A percentile compares a stretch with the other conserved stretches of the same genome.
phyloP scores from a whole-genome alignment of 2,888 invertebrate species.

The Plebejus argus region DNA sequence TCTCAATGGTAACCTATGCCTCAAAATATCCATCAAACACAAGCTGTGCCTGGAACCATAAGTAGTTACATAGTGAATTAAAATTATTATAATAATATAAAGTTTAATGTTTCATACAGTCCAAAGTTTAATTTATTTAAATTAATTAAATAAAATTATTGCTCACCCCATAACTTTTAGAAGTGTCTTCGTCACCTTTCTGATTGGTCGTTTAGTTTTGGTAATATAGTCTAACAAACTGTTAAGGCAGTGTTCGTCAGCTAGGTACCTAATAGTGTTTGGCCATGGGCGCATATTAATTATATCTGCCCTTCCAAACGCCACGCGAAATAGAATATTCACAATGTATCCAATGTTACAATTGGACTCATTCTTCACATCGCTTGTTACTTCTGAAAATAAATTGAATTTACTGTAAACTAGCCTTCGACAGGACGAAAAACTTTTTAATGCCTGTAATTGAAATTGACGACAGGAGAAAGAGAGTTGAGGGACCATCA shows the following conservation, averaged over 20 bases:
- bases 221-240: not conserved
- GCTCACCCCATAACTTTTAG: constrained; percentile 7
- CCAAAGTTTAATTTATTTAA: no score
- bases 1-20: constrained; percentile 77
- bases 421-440: not conserved
- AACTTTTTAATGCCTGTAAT: not conserved
- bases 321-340: not conserved
- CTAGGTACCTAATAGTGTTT: not conserved
- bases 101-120: no score
- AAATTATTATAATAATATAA: no score
- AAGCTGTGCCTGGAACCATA: constrained; percentile 72
- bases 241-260: not conserved
- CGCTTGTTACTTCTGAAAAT: not conserved
- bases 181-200: constrained; percentile 3
- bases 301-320: constrained; percentile 1
- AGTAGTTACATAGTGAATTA: not conserved
- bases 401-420: not conserved
- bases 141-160: not conserved
- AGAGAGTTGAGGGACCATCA: no score
- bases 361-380: not conserved
- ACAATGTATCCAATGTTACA: not conserved
- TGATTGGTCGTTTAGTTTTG: constrained; percentile 2
- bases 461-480: no score
- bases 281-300: not conserved
- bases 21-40: constrained; percentile 78